These are phyloP conservation scores for Agonopterix heracliana DNA, from an alignment of 2,888 invertebrate species.

Conservation along the genomic window DNA sequence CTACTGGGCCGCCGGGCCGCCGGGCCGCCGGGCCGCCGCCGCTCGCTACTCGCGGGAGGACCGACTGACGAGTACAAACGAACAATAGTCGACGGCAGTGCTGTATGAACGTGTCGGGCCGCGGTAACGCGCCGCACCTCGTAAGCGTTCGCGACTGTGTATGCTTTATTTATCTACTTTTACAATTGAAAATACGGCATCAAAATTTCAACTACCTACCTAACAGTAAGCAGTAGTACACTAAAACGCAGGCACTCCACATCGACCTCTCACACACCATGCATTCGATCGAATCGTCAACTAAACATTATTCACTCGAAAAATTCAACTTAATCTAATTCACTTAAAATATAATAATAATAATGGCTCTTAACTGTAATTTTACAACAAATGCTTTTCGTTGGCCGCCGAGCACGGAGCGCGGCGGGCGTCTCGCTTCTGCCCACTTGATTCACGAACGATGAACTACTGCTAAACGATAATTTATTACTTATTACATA, in stretches of 20 bases:
- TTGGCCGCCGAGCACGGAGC: conserved; percentile 65
- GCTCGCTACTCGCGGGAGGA: conserved; percentile 1
- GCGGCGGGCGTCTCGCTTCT: conserved; percentile 44
- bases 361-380: conserved; percentile 73
- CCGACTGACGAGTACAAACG: conserved; percentile 15
- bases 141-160: conserved; percentile 60
- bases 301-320: conserved; percentile 72
- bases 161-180: conserved; percentile 65
- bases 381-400: conserved; percentile 75
- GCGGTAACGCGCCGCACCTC: conserved; percentile 24
- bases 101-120: conserved; percentile 23
- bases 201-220: conserved; percentile 76
- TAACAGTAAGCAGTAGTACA: conserved; percentile 75
- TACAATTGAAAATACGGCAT: conserved; percentile 72
- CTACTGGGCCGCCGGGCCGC: background rate
- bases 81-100: conserved; percentile 30
- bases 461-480: conserved; percentile 63
- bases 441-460: conserved; percentile 50
- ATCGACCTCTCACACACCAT: conserved; percentile 70
- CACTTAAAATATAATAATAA: conserved; percentile 72
- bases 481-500: conserved; percentile 66
- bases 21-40: conserved; percentile 1
- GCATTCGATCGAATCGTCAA: conserved; percentile 69
- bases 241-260: conserved; percentile 73
- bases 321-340: conserved; percentile 73